Evolutionary conservation across 2,888 invertebrate genomes (phyloP), one percentile per base, ranked within the genome.

Genomic region (Tetragonula carbonaria): DNA sequence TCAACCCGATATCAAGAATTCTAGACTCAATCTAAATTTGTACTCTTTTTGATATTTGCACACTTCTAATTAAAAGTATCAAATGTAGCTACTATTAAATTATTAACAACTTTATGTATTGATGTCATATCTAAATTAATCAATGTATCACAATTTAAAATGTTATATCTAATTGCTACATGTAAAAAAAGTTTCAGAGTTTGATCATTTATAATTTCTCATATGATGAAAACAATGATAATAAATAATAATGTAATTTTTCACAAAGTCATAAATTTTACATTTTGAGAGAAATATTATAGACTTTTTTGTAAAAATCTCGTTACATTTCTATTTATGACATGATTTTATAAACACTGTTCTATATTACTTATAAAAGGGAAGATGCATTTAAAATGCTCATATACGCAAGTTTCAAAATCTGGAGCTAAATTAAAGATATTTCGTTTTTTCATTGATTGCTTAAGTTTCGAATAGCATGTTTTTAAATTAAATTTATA

Each of bases 251-350:
- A 28, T 23, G 28, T 28, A 62, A 28, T 8, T 67, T 67, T 75
- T 74, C n/a, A 59, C 57, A 67, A 16, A 21, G n/a, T n/a, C 28
- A 38, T 66, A 51, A 74, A 75, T 68, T 8, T 68, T 75, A 21
- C 2, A 67, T 57, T 38, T 57, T 45, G 45, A n/a, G n/a, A n/a
- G 18, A 33, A 63, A 63, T 63, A 4, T 45, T 67, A 45, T 67
- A 21, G 2, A 21, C 8, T n/a, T 11, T 18, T 8, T 2, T 63
- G 21, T 53, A 51, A 63, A 53, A 65, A 74, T 28, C 18, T 63
- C 2, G n/a, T 28, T 50, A 73, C 13, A 73, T 62, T 62, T 66
- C 33, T 38, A 50, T 55, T 33, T 23, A 38, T 65, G 45, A 28
- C 18, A 45, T 72, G 23, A 53, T 55, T 55, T 28, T 21, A 55